Evolutionary conservation across 1,140 invertebrate species (phyloP), one percentile per base, ranked within the genome.

Genomic region (Nautilus pompilius): DNA sequence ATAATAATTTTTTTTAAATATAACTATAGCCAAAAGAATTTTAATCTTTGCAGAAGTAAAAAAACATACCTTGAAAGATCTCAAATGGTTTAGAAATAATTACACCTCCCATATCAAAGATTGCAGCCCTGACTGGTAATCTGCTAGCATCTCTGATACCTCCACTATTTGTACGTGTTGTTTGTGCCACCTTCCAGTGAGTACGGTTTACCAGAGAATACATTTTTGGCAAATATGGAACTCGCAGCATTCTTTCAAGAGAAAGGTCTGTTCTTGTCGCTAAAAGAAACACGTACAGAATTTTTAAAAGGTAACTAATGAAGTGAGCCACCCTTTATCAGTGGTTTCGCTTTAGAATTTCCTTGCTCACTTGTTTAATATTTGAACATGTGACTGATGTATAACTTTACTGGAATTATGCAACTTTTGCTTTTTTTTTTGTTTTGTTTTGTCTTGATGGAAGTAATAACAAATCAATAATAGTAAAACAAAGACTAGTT

Each of bases 31-130:
- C 28, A 29, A 15, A 30, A 57, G n/a, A 41, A n/a, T n/a, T n/a
- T n/a, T n/a, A 55, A 24, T 26, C 15, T 20, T 53, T 26, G 15
- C 29, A 0, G 30, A 28, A 64, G 62, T 29, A 63, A 54, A 29
- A n/a, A n/a, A 10, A 32, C 60, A 49, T 66, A 81, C 80, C 71
- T 72, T 63, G 58, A 68, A 82, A 83, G 6, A 73, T 24, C 15
- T 51, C 45, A 36, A 73, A 59, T 22, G 82, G 82, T 6, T 71
- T 67, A 28, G 81, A 81, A 5, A 82, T 55, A 6, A 84, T 55
- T 8, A 84, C 82, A 29, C 82, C 82, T 24, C 82, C 82, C 74
- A 83, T 72, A 59, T 84, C 82, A 77, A 84, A 84, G 54, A 84
- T 79, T 3, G 82, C 81, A 33, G 80, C 78, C 62, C 78, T 80